These are phyloP conservation scores for Dasypogon diadema DNA, from an alignment of 2,888 invertebrate genomes.

Conservation along the genomic window DNA sequence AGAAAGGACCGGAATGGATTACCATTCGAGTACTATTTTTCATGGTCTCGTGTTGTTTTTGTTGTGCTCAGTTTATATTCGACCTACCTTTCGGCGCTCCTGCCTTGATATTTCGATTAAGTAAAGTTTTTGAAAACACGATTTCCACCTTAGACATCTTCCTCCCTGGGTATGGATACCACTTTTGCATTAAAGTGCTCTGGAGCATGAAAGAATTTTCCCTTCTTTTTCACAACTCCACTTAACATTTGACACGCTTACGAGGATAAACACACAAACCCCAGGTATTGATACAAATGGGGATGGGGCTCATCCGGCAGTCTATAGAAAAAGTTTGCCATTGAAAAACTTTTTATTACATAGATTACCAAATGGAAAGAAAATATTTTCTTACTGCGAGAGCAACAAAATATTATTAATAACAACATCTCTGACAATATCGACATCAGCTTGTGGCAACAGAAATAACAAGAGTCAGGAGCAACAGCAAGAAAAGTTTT, in stretches of 20 bases:
- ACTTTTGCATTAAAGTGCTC: slow-evolving; percentile 46
- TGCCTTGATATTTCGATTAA: slow-evolving; percentile 48
- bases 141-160: slow-evolving; percentile 18
- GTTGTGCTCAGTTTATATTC: neutral
- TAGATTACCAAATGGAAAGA: slow-evolving; percentile 51
- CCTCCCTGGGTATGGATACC: neutral
- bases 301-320: neutral
- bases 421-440: slow-evolving; percentile 39
- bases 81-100: slow-evolving; percentile 19
- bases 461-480: neutral
- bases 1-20: slow-evolving; percentile 35
- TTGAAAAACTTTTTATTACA: slow-evolving; percentile 54
- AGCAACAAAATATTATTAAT: slow-evolving; percentile 48
- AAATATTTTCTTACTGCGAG: slow-evolving; percentile 44
- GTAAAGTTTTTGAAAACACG: slow-evolving; percentile 49
- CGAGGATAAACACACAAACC: slow-evolving; percentile 1
- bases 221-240: slow-evolving; percentile 10
- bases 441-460: slow-evolving; percentile 18
- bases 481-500: slow-evolving; percentile 35
- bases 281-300: slow-evolving; percentile 7
- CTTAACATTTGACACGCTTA: slow-evolving; percentile 24
- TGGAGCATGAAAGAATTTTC: slow-evolving; percentile 41
- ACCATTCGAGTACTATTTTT: slow-evolving; percentile 31
- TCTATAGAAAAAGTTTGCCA: slow-evolving; percentile 49
- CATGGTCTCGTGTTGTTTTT: slow-evolving; percentile 10